Percentiles rank a stretch among this genome's conserved stretches.
These are phyloP conservation scores for Diadophis punctatus DNA, from an alignment of 2,113 vertebrate genomes.

Conservation along the genomic window DNA sequence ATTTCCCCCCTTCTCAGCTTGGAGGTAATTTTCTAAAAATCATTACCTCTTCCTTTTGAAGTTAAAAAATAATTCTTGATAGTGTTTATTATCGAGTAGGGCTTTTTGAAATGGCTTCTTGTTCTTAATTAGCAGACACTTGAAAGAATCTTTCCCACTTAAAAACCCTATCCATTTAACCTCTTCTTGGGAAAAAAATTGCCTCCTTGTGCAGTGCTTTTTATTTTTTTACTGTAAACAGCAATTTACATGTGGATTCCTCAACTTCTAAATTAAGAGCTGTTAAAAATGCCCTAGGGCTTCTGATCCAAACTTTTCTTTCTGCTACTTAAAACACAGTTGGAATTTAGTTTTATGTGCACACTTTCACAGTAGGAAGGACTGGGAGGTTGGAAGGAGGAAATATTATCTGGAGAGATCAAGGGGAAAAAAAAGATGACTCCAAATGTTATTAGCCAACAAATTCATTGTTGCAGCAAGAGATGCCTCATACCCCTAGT, in stretches of 20 bases:
- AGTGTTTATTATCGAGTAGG: neutral
- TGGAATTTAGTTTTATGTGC: slow-evolving; percentile 30
- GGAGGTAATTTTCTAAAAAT: slow-evolving; percentile 30
- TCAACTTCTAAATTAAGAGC: slow-evolving; percentile 29
- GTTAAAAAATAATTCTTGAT: slow-evolving; percentile 17
- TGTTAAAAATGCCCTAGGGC: slow-evolving; percentile 36
- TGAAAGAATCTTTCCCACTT: slow-evolving; percentile 20
- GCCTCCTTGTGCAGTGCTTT: slow-evolving; percentile 45
- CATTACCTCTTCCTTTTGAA: slow-evolving; percentile 1
- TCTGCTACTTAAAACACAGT: slow-evolving; percentile 51
- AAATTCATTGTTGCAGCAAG: slow-evolving; percentile 44
- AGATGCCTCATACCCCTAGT: slow-evolving; percentile 50
- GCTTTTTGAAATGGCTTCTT: neutral
- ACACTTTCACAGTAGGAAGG: slow-evolving; percentile 47
- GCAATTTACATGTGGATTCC: slow-evolving; percentile 12
- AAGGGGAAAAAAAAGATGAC: slow-evolving; percentile 18
- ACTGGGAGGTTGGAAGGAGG: neutral
- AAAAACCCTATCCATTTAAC: slow-evolving; percentile 37
- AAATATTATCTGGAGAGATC: slow-evolving; percentile 51
- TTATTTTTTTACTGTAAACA: neutral
- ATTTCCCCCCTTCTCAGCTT: slow-evolving; percentile 10
- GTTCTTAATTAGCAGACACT: slow-evolving; percentile 18
- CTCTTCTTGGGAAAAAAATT: slow-evolving; percentile 28
- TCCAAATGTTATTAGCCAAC: slow-evolving; percentile 30
- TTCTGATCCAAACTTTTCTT: slow-evolving; percentile 31